Evolutionary conservation across 30 jellyfish, hydroid and myxozoan species (phyloP).

Genomic region (Chironex yamaguchii): DNA sequence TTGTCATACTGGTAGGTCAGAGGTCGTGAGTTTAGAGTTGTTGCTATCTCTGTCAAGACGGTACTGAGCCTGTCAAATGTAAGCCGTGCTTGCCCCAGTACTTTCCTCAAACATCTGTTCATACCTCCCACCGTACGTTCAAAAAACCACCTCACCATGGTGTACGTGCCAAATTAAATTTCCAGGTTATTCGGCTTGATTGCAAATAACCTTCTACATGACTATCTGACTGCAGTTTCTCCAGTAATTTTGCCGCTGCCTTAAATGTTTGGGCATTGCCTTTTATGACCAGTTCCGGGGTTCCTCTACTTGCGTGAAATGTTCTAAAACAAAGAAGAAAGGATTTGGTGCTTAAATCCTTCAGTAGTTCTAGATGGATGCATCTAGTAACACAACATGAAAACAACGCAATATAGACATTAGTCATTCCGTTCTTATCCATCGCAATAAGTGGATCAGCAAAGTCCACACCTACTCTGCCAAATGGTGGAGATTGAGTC

Average conservation of each 20-base stretch:
- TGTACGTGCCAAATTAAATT: background rate
- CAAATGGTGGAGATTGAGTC: background rate
- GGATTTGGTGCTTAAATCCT: background rate
- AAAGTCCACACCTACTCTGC: background rate
- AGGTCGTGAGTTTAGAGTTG: background rate
- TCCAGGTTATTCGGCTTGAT: background rate
- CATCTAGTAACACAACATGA: background rate
- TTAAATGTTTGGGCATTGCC: background rate
- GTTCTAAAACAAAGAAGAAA: background rate
- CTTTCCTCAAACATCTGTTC: background rate
- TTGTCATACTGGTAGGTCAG: background rate
- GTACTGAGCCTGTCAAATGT: background rate
- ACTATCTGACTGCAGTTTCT: background rate
- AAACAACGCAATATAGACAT: background rate
- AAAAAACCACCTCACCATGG: background rate
- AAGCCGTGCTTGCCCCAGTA: background rate
- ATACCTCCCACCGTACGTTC: background rate
- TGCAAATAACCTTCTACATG: background rate
- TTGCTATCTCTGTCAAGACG: background rate
- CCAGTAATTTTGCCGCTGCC: background rate
- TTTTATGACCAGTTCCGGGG: background rate
- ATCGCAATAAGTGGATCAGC: background rate
- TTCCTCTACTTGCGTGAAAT: conserved; percentile 9
- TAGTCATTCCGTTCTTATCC: background rate
- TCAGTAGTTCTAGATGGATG: background rate